Evolutionary conservation across 37 sponge, comb jelly and placozoan genomes (phyloP), one percentile per base, ranked within the genome.

Genomic region (Aphrocallistes beatrix): DNA sequence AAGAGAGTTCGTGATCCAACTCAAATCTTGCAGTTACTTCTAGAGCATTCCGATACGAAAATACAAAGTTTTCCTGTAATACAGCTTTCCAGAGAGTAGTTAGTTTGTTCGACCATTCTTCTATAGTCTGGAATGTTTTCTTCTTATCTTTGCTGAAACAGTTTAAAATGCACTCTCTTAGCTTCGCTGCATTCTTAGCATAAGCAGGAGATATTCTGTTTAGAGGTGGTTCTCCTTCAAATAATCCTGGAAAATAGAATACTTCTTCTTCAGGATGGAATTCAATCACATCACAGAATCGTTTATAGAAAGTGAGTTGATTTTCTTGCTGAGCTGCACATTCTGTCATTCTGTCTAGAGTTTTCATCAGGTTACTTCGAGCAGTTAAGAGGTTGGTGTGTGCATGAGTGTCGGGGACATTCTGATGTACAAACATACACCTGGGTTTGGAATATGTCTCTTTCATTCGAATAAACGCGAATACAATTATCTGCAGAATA

Each of bases 351-450:
- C 0, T 1, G 32, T 87, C 84, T 1, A 87, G 69, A 1, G 37
- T 82, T 23, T 87, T 83, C 51, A 32, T 45, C 1, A 87, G 51
- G 10, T 83, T 82, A 37, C 13, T 9, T 37, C 87, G 34, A 0
- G 83, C 87, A 34, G 50, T 38, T 36, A 37, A 21, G 28, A 82
- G 51, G 38, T 83, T 87, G 1, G 37, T 50, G 23, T 36, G 30
- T 39, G 84, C 60, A 30, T 25, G 37, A 23, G 51, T 38, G 37
- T 37, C 84, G 9, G 39, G 23, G 23, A 87, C 87, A 83, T 87
- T 87, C 37, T 87, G 87, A 38, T 87, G 87, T 37, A 87, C 83
- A 83, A 87, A 87, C n/a, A 82, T 82, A 23, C 87, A 87, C 1
- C 84, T 82, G 1, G 83, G 83, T 1, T 37, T 48, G 38, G 83